Base-by-base conservation (phyloP, 2,797 vertebrate genomes). In the Chelonia mydas region DNA sequence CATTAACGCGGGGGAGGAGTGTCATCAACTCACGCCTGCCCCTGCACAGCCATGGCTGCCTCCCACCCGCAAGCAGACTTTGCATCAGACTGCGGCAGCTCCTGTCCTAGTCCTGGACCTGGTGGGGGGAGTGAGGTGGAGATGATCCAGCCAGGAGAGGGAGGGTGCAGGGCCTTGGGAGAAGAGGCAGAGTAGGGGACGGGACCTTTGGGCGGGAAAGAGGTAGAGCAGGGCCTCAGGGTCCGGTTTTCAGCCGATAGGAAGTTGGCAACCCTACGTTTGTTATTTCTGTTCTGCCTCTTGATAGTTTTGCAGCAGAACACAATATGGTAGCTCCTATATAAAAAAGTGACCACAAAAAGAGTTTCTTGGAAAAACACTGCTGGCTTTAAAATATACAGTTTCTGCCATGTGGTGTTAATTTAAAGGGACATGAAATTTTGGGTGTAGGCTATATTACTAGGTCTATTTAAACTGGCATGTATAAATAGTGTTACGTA, bases 201-300 rank as follows among this genome's bases (percentile, higher is more conserved):
- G 19, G 21, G 21, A 23, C 3, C 49, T 15, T 15, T 13, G 11
- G 11, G 4, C 12, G 11, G 49, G 11, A 1, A 2, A 61, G 28
- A 31, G 13, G 57, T 28, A 61, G 28, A 33, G 57, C 28, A 33
- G 57, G 57, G 31, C 13, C 28, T 61, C 57, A 33, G 57, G 31
- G 57, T 59, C 57, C 6, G 6, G 11, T 61, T 61, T 61, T 61
- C 59, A 61, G 59, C 31, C 59, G 33, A 61, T 5, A 61, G 53
- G 53, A 31, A 61, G 28, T 16, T 61, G 31, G 28, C 55, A 31
- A 61, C 31, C 59, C 28, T 61, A 33, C 2, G 16, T 72, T 41
- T 37, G 21, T 21, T 41, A 72, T 25, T 77, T 77, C 45, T 77
- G 74, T 47, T 77, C 25, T 47, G 45, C 72, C 21, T 47, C 19